phyloP scores from a whole-genome alignment of 2,888 invertebrate species.

The Thera britannica region DNA sequence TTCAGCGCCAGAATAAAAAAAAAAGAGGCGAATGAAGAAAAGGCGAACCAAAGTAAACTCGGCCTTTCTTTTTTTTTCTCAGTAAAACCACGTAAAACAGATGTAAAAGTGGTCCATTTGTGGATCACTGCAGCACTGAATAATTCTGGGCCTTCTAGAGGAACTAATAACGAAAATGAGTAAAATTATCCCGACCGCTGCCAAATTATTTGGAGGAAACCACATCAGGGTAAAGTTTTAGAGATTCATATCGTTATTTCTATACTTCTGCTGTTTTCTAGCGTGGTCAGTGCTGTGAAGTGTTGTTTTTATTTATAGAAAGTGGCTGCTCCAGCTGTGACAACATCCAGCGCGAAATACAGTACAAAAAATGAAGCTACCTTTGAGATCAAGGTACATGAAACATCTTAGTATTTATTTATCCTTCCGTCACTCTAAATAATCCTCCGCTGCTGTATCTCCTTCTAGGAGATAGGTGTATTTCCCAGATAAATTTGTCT shows the following conservation, averaged over 20 bases:
- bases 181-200: slow-evolving; percentile 69
- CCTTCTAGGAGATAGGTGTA: not conserved
- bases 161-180: slow-evolving; percentile 69
- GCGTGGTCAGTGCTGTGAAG: slow-evolving; percentile 17
- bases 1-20: too few species aligned
- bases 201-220: slow-evolving; percentile 67
- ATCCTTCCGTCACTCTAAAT: not conserved
- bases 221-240: slow-evolving; percentile 53
- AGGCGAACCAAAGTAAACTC: too few species aligned
- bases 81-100: not conserved
- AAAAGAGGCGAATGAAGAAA: too few species aligned
- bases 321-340: slow-evolving; percentile 61
- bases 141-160: slow-evolving; percentile 72
- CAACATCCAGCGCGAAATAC: slow-evolving; percentile 81
- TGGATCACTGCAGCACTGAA: slow-evolving; percentile 63
- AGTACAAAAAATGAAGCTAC: slow-evolving; percentile 85
- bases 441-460: not conserved
- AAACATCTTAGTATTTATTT: not conserved
- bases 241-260: slow-evolving; percentile 12
- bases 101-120: slow-evolving; percentile 52
- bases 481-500: not conserved
- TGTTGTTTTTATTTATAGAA: slow-evolving; percentile 63
- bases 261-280: slow-evolving; percentile 14
- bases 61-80: not conserved
- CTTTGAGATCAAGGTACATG: slow-evolving; percentile 85